Evolutionary conservation across 2,888 invertebrate genomes (phyloP).

Genomic region (Deilephila porcellus): DNA sequence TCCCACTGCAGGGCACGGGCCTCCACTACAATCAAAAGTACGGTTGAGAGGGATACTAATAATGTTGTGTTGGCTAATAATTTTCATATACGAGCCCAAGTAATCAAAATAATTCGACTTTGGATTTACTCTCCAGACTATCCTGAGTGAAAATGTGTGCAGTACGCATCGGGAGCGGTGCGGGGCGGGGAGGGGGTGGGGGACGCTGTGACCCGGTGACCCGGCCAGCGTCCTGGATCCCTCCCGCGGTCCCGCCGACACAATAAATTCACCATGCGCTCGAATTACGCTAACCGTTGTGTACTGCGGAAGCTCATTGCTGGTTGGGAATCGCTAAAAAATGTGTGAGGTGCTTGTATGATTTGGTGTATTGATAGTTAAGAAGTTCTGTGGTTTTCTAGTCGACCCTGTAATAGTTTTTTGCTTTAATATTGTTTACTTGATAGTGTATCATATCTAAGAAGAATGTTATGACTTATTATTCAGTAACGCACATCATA

Average conservation of each 20-base stretch:
- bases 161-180: constrained; percentile 9
- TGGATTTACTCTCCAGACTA: background rate
- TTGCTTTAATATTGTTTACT: too few species aligned
- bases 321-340: background rate
- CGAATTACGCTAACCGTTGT: constrained; percentile 17
- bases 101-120: background rate
- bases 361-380: too few species aligned
- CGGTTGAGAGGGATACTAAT: too few species aligned
- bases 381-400: too few species aligned
- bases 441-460: too few species aligned
- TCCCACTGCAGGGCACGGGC: too few species aligned
- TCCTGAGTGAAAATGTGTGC: background rate
- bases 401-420: too few species aligned
- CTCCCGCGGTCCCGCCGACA: constrained; percentile 37
- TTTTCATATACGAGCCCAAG: too few species aligned
- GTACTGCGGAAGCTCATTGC: constrained; percentile 19
- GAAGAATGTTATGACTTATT: too few species aligned
- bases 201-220: constrained; percentile 50
- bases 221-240: constrained; percentile 41
- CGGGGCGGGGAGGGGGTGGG: constrained; percentile 37
- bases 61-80: too few species aligned
- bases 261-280: constrained; percentile 35
- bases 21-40: too few species aligned
- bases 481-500: too few species aligned
- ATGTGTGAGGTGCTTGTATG: background rate